Evolutionary conservation across 2,888 invertebrate genomes (phyloP).

Genomic region (Drosophila pseudotalamancana): DNA sequence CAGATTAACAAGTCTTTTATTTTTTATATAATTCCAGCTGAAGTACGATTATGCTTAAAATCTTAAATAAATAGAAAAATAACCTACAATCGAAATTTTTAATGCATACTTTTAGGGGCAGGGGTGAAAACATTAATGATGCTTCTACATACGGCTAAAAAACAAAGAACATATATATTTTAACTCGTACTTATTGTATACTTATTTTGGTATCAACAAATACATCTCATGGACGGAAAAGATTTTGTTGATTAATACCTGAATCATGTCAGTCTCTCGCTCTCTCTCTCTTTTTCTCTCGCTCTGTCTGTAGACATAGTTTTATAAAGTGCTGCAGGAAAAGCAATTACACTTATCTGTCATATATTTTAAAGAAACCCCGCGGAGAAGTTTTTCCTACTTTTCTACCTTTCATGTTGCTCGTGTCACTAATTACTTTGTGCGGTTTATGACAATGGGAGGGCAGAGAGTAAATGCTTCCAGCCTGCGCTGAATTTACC

Average conservation of each 20-base stretch:
- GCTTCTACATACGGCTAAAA: too few relatives aligned
- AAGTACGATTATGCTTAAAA: too few relatives aligned
- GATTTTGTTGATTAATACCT: too few relatives aligned
- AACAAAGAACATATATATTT: too few relatives aligned
- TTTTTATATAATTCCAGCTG: background rate
- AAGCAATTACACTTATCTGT: slow-evolving; percentile 44
- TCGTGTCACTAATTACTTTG: slow-evolving; percentile 70
- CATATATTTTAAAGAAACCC: slow-evolving; percentile 3
- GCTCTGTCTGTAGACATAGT: background rate
- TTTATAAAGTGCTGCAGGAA: slow-evolving; percentile 15
- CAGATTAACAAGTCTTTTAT: background rate
- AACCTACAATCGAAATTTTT: background rate
- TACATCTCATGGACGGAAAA: too few relatives aligned
- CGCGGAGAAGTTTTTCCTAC: slow-evolving; percentile 8
- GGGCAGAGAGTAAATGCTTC: slow-evolving; percentile 64
- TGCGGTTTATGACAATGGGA: slow-evolving; percentile 36
- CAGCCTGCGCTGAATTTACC: slow-evolving; percentile 36
- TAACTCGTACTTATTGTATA: too few relatives aligned
- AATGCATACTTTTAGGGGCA: background rate
- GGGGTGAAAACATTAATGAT: too few relatives aligned
- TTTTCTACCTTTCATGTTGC: slow-evolving; percentile 31
- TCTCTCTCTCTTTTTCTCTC: too few relatives aligned
- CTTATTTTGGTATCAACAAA: too few relatives aligned
- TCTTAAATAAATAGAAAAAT: too few relatives aligned
- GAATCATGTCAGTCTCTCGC: too few relatives aligned